Evolutionary conservation across 2,797 vertebrate species (phyloP), one percentile per base, ranked within the genome.

Genomic region (Hemibagrus guttatus): DNA sequence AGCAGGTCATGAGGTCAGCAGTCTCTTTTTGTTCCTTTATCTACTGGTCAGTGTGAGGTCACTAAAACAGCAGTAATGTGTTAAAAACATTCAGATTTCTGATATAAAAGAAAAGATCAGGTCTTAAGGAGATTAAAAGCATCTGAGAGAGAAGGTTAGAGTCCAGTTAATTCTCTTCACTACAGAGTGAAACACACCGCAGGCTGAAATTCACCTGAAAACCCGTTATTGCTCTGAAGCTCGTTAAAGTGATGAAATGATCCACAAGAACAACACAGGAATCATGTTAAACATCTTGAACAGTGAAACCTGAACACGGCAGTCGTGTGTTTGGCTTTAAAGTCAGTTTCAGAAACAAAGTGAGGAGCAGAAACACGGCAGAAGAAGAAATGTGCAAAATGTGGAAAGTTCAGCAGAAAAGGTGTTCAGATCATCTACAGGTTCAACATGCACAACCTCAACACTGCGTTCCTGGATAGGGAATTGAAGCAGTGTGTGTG

Each of bases 201-300:
- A 78, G 28, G 9, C 28, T 56, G 75, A 6, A 58, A 35, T 0
- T 78, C 54, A 56, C 26, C 39, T 72, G 69, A 14, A 46, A 72
- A 75, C 39, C 14, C 0, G n/a, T 78, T 78, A 78, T 58, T 78
- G 75, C 75, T 78, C 75, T 78, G 52, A 78, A 78, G 28, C 54
- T 79, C 17, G 11, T 79, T 79, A 35, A 79, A 39, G 35, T 31
- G 26, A 74, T 74, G 46, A 49, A 74, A 74, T 13, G 42, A 52
- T 72, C 69, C 69, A 72, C 69, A 68, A 68, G 31, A 72, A 26
- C 69, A 46, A 12, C 68, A 42, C 39, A 39, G 35, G 64, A 66
- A 66, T 71, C 35, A 0, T 71, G 23, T 35, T 42, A 72, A 46
- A 46, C 6, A 21, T 23, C 21, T 46, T 46, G 13, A 23, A 72